Base-by-base conservation (phyloP, 2,113 vertebrate genomes). In the Ramphastos sulfuratus region DNA sequence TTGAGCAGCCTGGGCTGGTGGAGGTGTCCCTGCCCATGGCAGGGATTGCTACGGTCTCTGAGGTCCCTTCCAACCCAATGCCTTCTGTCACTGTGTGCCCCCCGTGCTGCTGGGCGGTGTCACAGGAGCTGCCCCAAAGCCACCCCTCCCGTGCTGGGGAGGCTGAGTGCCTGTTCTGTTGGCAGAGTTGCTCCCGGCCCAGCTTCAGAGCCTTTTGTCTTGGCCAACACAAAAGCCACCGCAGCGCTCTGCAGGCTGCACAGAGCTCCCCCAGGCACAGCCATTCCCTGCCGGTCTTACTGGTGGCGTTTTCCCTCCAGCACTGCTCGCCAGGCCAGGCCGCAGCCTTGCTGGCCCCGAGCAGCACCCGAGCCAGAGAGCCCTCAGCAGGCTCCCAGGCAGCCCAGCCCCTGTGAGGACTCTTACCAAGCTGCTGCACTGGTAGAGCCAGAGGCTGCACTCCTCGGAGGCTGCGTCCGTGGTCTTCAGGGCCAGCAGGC, bases 401-500 rank as follows among this genome's bases (percentile, higher is more conserved):
- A 42, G 42, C 42, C 15, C 42, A 23, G 21, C 23, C 50, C 50
- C 50, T 12, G 50, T 6, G 11, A 12, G 24, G 50, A 12, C 30
- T 96, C 99, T 98, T 96, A 99, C 99, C 93, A 99, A 97, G 94
- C 98, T 99, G 97, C 96, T 98, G 95, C 99, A 99, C 98, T 99
- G 99, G 85, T 99, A 99, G 5, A 99, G 98, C 99, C 99, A 99
- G 91, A 99, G 98, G 96, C 97, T 99, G 97, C 97, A 99, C 71
- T 98, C 98, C 79, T 99, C 97, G 18, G 98, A 98, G 82, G 98
- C 94, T 15, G 97, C 93, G 31, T 99, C 98, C 1, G 99, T 99
- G 94, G 99, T 99, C 96, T 99, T 99, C 93, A 99, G 96, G 27
- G 99, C 99, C 93, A 99, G 94, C 60, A 99, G 97, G 97, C 99